Evolutionary conservation across 2,888 invertebrate species (phyloP), one percentile per base, ranked within the genome.

Genomic region (Ochropleura plecta): DNA sequence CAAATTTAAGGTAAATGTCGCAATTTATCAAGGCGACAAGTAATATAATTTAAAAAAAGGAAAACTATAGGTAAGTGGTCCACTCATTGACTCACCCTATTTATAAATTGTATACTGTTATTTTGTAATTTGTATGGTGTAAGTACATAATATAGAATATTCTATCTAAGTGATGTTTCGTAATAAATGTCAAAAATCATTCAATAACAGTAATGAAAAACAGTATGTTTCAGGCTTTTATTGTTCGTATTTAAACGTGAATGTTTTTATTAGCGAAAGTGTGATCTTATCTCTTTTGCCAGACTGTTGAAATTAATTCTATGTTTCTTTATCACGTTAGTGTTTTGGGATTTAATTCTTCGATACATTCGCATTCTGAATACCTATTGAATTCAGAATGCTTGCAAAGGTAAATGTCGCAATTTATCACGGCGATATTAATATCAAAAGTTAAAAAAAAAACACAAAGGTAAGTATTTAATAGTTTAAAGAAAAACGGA

Each of bases 121-220:
- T 30, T 30, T 30, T 30, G 30, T 30, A 30, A 30, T 30, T 30
- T 30, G 30, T 30, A 30, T 30, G 30, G 30, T 30, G 30, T 30
- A 30, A 30, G 30, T 30, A 30, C 3, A 30, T 30, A 1, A 30
- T 30, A 30, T 30, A 30, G 3, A 30, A 30, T 30, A 30, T 30
- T 30, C 30, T 30, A 30, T 30, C 30, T 3, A 30, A 30, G 30
- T 30, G 30, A 30, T 30, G 30, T 30, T 30, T 30, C 30, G 8
- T 65, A 42, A 60, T 16, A 30, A 53, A 67, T 51, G 16, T 16
- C 77, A 5, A 20, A 48, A 48, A 49, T 57, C 44, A 76, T 64
- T 44, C 14, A 65, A 64, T 40, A 51, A 12, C 42, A 0, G 40
- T 62, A 20, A 63, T 46, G 14, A 78, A 76, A 78, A 44, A 49